Evolutionary conservation across 2,888 invertebrate genomes (phyloP), one percentile per base, ranked within the genome.

Genomic region (Lasioglossum oenotherae): DNA sequence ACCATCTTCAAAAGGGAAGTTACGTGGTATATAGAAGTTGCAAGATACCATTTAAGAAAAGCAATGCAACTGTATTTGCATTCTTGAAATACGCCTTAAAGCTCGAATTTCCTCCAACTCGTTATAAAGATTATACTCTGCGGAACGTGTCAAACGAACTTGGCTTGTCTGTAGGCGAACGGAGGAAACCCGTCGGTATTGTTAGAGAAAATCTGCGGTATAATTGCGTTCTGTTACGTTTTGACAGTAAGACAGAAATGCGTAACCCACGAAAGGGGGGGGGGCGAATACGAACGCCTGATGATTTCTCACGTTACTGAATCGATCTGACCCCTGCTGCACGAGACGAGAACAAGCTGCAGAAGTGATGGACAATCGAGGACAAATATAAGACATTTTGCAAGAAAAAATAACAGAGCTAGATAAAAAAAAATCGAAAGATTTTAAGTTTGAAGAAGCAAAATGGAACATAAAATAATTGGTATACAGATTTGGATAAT

Each of bases 301-400:
- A 72, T 27, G 67, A 49, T 81, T 81, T 67, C 77, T 44, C 67
- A 49, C 57, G 16, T 73, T 74, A 57, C 49, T 27, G 73, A 81
- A 77, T 57, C 72, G 67, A 67, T 78, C 46, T 74, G 49, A n/a
- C 6, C 38, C 12, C 31, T 23, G 67, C 57, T 82, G 44, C 2
- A 41, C 23, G 23, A 35, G 12, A 16, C 4, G 12, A 14, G 23
- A 35, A 23, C 35, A 14, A 27, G 23, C 74, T 74, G 23, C 10
- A 23, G 16, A 44, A 6, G n/a, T 27, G 72, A 6, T 27, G 3
- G n/a, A 6, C 12, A 12, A n/a, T n/a, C 64, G 31, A 64, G 64
- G 0, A 27, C 27, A 27, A 27, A 31, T 64, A 16, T 19, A 64
- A 27, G 64, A 64, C 31, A 31, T 64, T 67, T 2, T 19, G 14